phyloP scores from a whole-genome alignment of 2,888 invertebrate species.

The Volucella zonaria region DNA sequence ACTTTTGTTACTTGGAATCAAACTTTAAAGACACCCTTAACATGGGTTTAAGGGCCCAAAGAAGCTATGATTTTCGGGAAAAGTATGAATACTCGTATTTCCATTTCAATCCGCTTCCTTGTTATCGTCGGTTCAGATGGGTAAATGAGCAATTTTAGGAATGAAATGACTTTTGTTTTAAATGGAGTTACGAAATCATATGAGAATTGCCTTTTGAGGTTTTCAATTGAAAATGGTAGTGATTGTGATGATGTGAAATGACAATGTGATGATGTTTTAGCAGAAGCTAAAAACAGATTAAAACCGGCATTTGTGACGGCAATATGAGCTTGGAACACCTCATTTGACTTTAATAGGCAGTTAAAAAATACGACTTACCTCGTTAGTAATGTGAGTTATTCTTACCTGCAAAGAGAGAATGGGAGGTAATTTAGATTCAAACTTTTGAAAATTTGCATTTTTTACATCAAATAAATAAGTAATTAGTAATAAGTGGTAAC shows the following conservation, averaged over 20 bases:
- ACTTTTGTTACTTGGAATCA: conserved; percentile 51
- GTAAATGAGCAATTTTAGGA: conserved; percentile 50
- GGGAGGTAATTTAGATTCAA: not conserved
- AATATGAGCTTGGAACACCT: too few relatives aligned
- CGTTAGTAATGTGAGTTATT: not conserved
- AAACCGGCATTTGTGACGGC: too few relatives aligned
- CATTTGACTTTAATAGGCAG: too few relatives aligned
- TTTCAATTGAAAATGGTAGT: conserved; percentile 33
- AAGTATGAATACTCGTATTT: conserved; percentile 4
- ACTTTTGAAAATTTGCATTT: not conserved
- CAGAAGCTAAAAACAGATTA: too few relatives aligned
- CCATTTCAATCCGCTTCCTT: conserved; percentile 49
- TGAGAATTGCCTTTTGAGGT: not conserved
- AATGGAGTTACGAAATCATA: conserved; percentile 6
- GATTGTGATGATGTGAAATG: conserved; percentile 20
- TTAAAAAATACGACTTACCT: conserved; percentile 33
- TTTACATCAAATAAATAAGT: not conserved
- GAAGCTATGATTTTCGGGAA: conserved; percentile 51
- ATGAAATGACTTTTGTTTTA: conserved; percentile 30
- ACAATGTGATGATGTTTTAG: not conserved
- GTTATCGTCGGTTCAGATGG: conserved; percentile 25
- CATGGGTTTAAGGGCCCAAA: not conserved
- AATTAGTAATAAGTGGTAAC: not conserved
- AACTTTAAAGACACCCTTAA: conserved; percentile 19
- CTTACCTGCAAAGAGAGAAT: conserved; percentile 50